A percentile compares a stretch with the other conserved stretches of the same genome.
Evolutionary conservation across 2,888 invertebrate species (phyloP).

Genomic region (Drosophila falleni): DNA sequence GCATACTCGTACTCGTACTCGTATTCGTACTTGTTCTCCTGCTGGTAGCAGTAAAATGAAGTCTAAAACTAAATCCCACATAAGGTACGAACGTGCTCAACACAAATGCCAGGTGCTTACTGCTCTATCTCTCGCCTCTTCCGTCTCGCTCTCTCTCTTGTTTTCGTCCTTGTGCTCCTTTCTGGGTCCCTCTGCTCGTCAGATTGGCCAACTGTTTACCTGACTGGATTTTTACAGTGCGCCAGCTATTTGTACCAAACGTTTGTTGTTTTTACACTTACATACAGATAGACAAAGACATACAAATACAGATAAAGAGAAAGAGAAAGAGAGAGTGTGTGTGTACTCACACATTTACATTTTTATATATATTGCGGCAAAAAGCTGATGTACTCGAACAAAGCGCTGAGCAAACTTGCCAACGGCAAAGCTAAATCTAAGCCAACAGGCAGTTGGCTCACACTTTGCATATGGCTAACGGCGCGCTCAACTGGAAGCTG

Average conservation of each 20-base stretch:
- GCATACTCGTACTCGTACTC: conserved; percentile 26
- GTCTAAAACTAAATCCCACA: conserved; percentile 80
- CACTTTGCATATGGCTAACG: conserved; percentile 55
- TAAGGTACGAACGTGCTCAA: conserved; percentile 82
- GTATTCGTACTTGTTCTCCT: not conserved
- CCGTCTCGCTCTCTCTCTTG: too few relatives aligned
- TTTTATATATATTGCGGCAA: conserved; percentile 36
- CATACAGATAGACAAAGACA: conserved; percentile 9
- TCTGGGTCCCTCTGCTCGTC: conserved; percentile 6
- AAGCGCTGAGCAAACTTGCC: conserved; percentile 66
- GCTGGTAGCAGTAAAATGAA: conserved; percentile 72
- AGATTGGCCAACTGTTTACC: conserved; percentile 58
- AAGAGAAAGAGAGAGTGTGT: not conserved
- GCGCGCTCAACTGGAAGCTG: conserved; percentile 71
- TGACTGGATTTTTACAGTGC: conserved; percentile 70
- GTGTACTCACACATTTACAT: conserved; percentile 36
- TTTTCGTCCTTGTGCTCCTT: conserved; percentile 6
- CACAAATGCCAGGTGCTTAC: conserved; percentile 81
- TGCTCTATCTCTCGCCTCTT: not conserved
- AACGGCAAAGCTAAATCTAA: conserved; percentile 64
- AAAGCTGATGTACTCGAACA: conserved; percentile 56
- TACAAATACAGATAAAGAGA: not conserved
- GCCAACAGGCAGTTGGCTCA: conserved; percentile 59
- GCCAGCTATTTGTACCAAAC: conserved; percentile 63
- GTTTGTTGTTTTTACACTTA: conserved; percentile 40